phyloP scores from a whole-genome alignment of 2,797 vertebrate species.

The Avahi laniger region DNA sequence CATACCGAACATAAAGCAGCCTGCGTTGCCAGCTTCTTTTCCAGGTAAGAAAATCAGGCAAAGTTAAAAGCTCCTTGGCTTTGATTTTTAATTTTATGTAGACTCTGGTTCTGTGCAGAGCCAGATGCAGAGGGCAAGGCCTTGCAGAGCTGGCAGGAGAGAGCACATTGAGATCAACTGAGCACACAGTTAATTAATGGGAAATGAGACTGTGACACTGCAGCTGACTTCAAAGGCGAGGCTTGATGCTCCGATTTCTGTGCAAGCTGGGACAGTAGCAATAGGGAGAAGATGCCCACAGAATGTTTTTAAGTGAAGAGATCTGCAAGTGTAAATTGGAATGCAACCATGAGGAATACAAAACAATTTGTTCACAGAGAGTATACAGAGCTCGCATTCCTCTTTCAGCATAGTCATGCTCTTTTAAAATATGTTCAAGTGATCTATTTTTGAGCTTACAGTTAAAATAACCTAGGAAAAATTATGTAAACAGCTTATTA shows the following conservation, averaged over 20 bases:
- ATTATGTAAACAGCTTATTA: background rate
- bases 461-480: background rate
- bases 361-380: background rate
- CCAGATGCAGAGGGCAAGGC: background rate
- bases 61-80: background rate
- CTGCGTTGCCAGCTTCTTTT: background rate
- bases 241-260: background rate
- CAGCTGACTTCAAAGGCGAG: background rate
- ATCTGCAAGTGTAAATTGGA: background rate
- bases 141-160: background rate
- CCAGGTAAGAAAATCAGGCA: background rate
- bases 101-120: background rate
- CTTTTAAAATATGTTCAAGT: background rate
- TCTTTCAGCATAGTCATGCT: background rate
- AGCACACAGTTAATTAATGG: background rate
- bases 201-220: background rate
- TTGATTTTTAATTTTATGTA: conserved; percentile 21
- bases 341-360: background rate
- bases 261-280: background rate
- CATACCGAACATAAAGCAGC: background rate
- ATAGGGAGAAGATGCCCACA: background rate
- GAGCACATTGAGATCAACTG: background rate
- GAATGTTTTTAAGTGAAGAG: background rate
- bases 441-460: background rate
- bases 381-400: background rate